These are phyloP conservation scores for Drosophila insularis DNA, from an alignment of 1,140 invertebrate species.

Conservation along the genomic window DNA sequence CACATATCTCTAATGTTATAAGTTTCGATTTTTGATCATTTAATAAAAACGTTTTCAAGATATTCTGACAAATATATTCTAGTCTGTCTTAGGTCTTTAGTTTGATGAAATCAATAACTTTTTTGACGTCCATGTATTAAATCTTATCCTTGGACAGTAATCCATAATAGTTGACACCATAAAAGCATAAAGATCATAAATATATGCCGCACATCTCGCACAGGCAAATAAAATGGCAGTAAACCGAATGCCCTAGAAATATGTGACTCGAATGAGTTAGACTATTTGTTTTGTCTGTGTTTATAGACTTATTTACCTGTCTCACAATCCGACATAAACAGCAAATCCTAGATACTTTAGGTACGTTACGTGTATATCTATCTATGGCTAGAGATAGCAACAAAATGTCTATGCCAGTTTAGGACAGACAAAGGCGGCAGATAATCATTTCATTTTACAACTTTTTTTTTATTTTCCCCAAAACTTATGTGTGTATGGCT, in stretches of 20 bases:
- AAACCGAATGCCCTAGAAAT: conserved; percentile 60
- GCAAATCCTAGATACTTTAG: conserved; percentile 39
- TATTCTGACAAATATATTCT: not conserved
- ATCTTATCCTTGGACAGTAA: conserved; percentile 18
- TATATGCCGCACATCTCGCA: conserved; percentile 50
- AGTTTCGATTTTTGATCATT: too few species aligned
- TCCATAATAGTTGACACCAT: conserved; percentile 57
- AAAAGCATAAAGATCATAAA: conserved; percentile 52
- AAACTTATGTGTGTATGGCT: conserved; percentile 20
- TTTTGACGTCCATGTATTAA: not conserved
- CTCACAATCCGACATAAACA: conserved; percentile 26
- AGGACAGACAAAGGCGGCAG: conserved; percentile 46
- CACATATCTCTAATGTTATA: too few species aligned
- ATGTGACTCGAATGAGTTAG: conserved; percentile 75
- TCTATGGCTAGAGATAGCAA: conserved; percentile 47
- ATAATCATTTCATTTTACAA: conserved; percentile 81
- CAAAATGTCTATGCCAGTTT: not conserved
- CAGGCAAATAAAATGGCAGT: conserved; percentile 56
- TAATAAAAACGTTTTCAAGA: too few species aligned
- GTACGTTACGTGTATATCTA: conserved; percentile 53
- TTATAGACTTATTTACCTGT: conserved; percentile 70
- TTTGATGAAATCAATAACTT: not conserved
- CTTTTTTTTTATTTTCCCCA: conserved; percentile 50
- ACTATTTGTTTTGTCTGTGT: conserved; percentile 36
- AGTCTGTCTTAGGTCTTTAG: not conserved